Base-by-base conservation (phyloP, 1,140 invertebrate genomes). In the Atta cephalotes region DNA sequence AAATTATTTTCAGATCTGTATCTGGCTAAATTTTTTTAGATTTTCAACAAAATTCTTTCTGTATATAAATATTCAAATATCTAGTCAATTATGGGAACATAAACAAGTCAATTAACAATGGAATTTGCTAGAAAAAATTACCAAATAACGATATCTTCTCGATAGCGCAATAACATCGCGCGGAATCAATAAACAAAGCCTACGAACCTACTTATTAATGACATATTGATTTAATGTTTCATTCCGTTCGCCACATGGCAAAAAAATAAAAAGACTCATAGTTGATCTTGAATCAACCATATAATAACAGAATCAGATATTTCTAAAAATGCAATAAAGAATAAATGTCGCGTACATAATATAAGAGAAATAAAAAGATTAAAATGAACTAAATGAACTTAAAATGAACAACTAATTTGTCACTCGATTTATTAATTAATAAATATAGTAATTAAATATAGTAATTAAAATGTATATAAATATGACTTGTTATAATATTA, bases 61-160 rank as follows among this genome's bases (percentile, higher is more conserved):
- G 39, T 45, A 45, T 3, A 51, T n/a, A 45, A 25, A 81, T 45
- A 45, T 60, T 31, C 51, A 6, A 16, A n/a, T 71, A 71, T 81
- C 79, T 81, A 81, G 79, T 81, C 79, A 81, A 70, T 49, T 49
- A 58, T 18, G 51, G 6, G 16, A 81, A 31, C 58, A 58, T n/a
- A 81, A 58, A 81, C 79, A 60, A 71, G 66, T 45, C 66, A 39
- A 56, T 71, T 71, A 71, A 45, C 53, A 25, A 25, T 81, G 28
- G 10, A 3, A 70, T 31, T 58, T 12, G 51, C 79, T n/a, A 10
- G 39, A 51, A 25, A 65, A 71, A 81, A 71, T 81, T 71, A 81
- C 28, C 16, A 53, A 45, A 81, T 71, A 16, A 35, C 66, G 66
- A 60, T 45, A 45, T 31, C 14, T 21, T 58, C 10, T 25, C 51